phyloP scores from a whole-genome alignment of 2,113 vertebrate species.

The Cervus canadensis region DNA sequence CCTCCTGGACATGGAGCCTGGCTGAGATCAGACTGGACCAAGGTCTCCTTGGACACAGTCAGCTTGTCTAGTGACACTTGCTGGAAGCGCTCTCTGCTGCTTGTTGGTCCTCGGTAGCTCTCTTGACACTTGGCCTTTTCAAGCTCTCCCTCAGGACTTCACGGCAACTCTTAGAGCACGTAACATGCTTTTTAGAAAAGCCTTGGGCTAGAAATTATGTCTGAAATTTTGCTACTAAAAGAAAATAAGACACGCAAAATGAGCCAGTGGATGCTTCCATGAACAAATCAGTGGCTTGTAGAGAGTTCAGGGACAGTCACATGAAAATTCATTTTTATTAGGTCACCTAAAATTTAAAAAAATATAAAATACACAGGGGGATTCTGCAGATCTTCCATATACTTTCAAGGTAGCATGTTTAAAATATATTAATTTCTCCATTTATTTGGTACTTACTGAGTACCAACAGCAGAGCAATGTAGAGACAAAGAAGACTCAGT shows the following conservation, averaged over 20 bases:
- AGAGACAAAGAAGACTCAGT: background rate
- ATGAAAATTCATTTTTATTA: background rate
- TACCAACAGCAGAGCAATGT: background rate
- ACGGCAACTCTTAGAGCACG: background rate
- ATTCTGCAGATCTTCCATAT: background rate
- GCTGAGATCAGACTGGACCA: background rate
- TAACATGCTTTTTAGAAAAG: background rate
- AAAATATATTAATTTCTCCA: background rate
- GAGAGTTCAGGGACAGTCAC: background rate
- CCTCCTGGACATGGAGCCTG: background rate
- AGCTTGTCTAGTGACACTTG: background rate
- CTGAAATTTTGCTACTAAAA: background rate
- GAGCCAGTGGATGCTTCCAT: background rate
- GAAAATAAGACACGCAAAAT: background rate
- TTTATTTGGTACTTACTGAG: background rate
- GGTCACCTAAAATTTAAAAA: background rate
- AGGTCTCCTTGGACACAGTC: background rate
- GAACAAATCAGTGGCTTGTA: background rate
- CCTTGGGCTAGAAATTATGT: background rate
- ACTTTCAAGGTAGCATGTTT: background rate
- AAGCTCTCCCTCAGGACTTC: background rate
- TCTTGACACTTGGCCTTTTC: background rate
- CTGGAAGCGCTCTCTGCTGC: background rate
- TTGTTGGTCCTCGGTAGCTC: background rate
- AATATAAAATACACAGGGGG: background rate